phyloP scores from a whole-genome alignment of 2,797 vertebrate species.

The Sebastiscus tertius region DNA sequence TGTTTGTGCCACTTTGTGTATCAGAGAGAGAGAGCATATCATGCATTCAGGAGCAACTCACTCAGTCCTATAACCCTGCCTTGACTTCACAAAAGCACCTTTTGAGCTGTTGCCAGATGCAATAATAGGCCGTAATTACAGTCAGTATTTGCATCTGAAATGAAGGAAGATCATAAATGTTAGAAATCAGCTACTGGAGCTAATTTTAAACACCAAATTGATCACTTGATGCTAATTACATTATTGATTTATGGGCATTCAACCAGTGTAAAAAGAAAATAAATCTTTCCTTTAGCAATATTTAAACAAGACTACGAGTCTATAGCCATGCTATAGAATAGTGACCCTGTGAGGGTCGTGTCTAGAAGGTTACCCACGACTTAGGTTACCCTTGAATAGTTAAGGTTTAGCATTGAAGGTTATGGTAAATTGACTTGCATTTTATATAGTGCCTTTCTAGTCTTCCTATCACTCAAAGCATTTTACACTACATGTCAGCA shows the following conservation, averaged over 20 bases:
- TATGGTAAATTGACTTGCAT: too few relatives aligned
- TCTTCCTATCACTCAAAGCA: too few relatives aligned
- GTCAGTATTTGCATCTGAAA: constrained; percentile 14
- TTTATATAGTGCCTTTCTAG: too few relatives aligned
- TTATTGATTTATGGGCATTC: neutral
- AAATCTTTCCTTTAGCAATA: neutral
- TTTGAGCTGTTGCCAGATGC: neutral
- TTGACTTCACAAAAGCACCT: constrained; percentile 33
- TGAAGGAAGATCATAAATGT: neutral
- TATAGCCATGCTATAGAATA: neutral
- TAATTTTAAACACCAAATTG: constrained; percentile 1
- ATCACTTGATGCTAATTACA: neutral
- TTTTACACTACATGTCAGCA: too few relatives aligned
- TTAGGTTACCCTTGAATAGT: too few relatives aligned
- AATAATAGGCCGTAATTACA: constrained; percentile 31
- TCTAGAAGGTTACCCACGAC: too few relatives aligned
- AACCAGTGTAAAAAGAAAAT: neutral
- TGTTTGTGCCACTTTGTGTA: constrained; percentile 54
- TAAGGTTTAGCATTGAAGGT: too few relatives aligned
- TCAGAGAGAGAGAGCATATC: constrained; percentile 21
- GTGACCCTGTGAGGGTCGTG: too few relatives aligned
- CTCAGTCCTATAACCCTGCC: neutral
- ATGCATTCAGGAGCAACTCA: constrained; percentile 22
- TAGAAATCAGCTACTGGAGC: neutral
- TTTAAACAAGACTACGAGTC: neutral